phyloP scores from a whole-genome alignment of 2,888 invertebrate genomes.

The Sphinx pinastri region DNA sequence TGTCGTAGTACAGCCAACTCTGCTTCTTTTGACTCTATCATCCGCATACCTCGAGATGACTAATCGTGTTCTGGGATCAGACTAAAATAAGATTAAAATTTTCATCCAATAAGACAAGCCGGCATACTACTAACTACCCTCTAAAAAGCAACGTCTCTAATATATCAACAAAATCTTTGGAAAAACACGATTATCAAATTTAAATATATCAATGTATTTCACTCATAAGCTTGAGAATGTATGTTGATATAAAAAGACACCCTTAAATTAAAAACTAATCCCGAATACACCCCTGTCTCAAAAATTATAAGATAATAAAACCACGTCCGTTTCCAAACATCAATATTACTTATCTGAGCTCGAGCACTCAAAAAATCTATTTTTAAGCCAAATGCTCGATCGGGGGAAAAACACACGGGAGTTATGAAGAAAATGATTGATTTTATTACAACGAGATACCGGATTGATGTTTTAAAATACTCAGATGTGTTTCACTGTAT shows the following conservation, averaged over 20 bases:
- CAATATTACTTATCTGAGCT: conserved; percentile 75
- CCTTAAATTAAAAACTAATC: neutral
- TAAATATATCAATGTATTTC: no score
- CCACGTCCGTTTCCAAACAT: conserved; percentile 64
- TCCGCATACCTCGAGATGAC: no score
- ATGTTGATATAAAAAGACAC: neutral
- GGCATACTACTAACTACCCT: no score
- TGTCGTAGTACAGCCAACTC: no score
- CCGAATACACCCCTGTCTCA: conserved; percentile 28
- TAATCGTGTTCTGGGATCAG: no score
- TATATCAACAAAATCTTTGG: no score
- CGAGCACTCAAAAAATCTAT: conserved; percentile 79
- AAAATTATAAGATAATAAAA: conserved; percentile 51
- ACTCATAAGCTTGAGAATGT: no score
- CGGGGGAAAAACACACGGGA: conserved; percentile 16
- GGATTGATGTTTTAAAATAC: conserved; percentile 73
- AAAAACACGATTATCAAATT: no score
- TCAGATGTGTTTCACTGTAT: conserved; percentile 51
- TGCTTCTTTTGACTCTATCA: no score
- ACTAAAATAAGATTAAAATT: no score
- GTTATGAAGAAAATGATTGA: conserved; percentile 77
- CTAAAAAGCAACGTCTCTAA: no score
- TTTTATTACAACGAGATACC: conserved; percentile 72
- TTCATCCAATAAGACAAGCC: no score
- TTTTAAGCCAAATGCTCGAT: conserved; percentile 72